phyloP scores from a whole-genome alignment of 2,888 invertebrate species.

The Belgica antarctica region DNA sequence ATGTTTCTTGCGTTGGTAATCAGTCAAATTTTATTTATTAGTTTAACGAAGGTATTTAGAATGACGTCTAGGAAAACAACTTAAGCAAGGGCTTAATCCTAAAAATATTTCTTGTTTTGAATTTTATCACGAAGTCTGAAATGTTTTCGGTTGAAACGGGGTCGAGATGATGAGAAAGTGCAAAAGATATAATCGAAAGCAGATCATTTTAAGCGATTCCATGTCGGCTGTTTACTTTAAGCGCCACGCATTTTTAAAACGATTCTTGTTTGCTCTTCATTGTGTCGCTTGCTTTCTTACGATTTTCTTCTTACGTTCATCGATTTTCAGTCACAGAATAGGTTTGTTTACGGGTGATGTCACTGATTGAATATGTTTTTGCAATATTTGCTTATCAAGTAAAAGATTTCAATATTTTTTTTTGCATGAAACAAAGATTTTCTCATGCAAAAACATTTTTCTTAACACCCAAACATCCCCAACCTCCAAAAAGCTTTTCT shows the following conservation, averaged over 20 bases:
- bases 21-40: slow-evolving; percentile 39
- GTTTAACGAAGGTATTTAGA: background rate
- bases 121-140: slow-evolving; percentile 8
- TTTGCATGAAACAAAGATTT: too few species aligned
- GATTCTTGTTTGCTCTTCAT: background rate
- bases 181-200: background rate
- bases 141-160: background rate
- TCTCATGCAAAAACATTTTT: too few species aligned
- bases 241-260: slow-evolving; percentile 11
- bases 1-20: background rate
- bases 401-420: too few species aligned
- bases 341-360: too few species aligned
- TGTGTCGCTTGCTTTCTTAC: background rate
- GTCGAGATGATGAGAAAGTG: background rate
- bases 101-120: background rate
- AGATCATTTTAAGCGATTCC: background rate
- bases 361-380: too few species aligned
- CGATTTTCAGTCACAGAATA: background rate
- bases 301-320: background rate
- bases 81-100: background rate
- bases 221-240: background rate
- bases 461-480: background rate
- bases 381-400: too few species aligned
- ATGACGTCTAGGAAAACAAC: background rate
- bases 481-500: background rate